phyloP scores from a whole-genome alignment of 2,888 invertebrate genomes.

The Troides helena region DNA sequence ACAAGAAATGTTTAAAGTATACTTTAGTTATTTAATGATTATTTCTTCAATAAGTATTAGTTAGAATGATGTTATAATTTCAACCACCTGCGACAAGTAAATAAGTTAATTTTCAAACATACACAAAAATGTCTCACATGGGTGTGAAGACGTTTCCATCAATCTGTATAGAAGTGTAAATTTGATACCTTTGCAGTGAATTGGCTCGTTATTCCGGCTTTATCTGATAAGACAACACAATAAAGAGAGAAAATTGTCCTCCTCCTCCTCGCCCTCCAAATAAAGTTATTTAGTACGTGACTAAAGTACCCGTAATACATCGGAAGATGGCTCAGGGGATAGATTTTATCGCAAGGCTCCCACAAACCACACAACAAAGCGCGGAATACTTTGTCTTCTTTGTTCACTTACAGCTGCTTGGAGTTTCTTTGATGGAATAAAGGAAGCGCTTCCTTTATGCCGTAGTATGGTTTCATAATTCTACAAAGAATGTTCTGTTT shows the following conservation, averaged over 20 bases:
- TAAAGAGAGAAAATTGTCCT: conserved; percentile 12
- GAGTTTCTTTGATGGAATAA: background rate
- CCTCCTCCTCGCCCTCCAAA: conserved; percentile 1
- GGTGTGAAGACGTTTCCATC: background rate
- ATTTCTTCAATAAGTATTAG: no score
- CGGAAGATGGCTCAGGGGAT: conserved; percentile 10
- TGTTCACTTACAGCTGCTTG: conserved; percentile 9
- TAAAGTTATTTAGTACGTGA: conserved; percentile 27
- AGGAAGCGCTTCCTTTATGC: background rate
- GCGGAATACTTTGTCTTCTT: conserved; percentile 11
- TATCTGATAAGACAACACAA: background rate
- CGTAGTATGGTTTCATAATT: background rate
- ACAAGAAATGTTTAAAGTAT: no score
- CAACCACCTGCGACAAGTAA: no score
- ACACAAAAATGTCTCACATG: background rate
- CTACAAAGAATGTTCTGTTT: background rate
- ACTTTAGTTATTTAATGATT: no score
- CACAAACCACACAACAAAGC: conserved; percentile 17
- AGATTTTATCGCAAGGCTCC: conserved; percentile 15
- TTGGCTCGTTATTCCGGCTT: background rate
- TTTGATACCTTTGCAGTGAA: background rate
- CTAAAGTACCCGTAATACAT: conserved; percentile 13
- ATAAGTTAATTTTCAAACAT: background rate
- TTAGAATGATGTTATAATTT: no score
- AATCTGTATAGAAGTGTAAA: background rate